These are phyloP conservation scores for Oscheius onirici DNA, from an alignment of 2,888 invertebrate species.

Conservation along the genomic window DNA sequence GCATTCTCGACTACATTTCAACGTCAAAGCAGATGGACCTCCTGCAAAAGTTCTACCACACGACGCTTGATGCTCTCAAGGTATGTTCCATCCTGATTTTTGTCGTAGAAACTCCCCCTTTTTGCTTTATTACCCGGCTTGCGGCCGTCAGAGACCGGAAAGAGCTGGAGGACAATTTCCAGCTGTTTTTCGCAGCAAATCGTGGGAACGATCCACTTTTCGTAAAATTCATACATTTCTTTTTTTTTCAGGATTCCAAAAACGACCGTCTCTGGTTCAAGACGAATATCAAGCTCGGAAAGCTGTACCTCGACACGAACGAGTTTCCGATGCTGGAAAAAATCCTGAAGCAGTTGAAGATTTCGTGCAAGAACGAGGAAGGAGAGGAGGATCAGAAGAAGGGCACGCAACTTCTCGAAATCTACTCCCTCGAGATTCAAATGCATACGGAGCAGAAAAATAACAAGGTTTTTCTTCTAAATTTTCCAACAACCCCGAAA, in stretches of 20 bases:
- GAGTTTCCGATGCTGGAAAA: constrained; percentile 93
- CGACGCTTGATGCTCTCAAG: constrained; percentile 74
- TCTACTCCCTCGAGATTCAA: constrained; percentile 98
- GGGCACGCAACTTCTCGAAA: constrained; percentile 92
- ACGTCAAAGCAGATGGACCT: constrained; percentile 98
- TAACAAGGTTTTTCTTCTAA: constrained; percentile 79
- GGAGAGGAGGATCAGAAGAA: constrained; percentile 71
- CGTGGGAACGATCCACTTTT: no score
- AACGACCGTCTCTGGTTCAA: constrained; percentile 99
- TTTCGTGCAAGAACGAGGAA: constrained; percentile 83
- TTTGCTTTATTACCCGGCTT: no score
- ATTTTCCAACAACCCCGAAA: not conserved
- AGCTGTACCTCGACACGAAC: constrained; percentile 93
- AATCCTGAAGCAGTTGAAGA: constrained; percentile 94
- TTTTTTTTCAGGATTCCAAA: constrained; percentile 83
- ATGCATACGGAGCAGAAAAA: constrained; percentile 99
- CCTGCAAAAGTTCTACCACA: constrained; percentile 97
- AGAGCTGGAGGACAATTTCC: no score
- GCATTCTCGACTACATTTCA: constrained; percentile 97
- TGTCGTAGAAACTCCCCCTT: not conserved
- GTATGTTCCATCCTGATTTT: constrained; percentile 46
- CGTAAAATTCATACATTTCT: no score
- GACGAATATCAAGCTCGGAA: constrained; percentile 97
- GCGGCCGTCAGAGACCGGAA: no score
- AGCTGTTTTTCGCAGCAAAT: no score